Base-by-base conservation (phyloP, 2,888 invertebrate species). In the Drosophila colorata region DNA sequence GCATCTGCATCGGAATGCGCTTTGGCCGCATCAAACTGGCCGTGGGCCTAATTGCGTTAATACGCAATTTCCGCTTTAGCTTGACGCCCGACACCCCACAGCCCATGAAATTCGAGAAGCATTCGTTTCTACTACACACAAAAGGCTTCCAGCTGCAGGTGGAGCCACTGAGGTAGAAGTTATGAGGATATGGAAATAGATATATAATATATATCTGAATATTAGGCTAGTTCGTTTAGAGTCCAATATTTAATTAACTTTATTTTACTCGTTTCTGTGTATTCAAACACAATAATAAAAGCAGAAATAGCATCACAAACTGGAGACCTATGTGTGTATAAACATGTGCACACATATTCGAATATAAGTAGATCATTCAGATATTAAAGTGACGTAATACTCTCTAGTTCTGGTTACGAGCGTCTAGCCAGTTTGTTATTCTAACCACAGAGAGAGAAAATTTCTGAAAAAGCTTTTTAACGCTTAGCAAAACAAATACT, bases 1-100 rank as follows among this genome's bases (percentile, higher is more conserved):
- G 90, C 8, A 90, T 82, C 56, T 91, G 91, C 49, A 85, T 91
- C 66, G 91, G 91, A 1, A 52, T 87, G 69, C 81, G 91, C 31
- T 91, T 91, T 56, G 91, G 86, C 0, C 78, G 80, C 53, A 87
- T 91, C 72, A 85, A 90, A 38, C 35, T 78, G 0, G 65, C 78
- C 6, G 69, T 89, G 23, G 91, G 90, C 2, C 56, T 91, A 0
- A 69, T 79, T 0, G 25, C 68, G 13, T 16, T 88, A 1, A 11
- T 90, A 1, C 77, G 68, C 9, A 28, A 78, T 31, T 90, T 89
- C 28, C 77, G 61, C 5, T 88, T 89, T 13, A 55, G 43, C 25
- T 35, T 60, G 0, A 16, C 66, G 1, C 13, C 60, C 1, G 61
- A 74, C 7, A 87, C 89, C 0, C 74, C 74, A 3, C 63, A 69